phyloP scores from a whole-genome alignment of 1,140 invertebrate genomes.

The Drosophila nasuta region DNA sequence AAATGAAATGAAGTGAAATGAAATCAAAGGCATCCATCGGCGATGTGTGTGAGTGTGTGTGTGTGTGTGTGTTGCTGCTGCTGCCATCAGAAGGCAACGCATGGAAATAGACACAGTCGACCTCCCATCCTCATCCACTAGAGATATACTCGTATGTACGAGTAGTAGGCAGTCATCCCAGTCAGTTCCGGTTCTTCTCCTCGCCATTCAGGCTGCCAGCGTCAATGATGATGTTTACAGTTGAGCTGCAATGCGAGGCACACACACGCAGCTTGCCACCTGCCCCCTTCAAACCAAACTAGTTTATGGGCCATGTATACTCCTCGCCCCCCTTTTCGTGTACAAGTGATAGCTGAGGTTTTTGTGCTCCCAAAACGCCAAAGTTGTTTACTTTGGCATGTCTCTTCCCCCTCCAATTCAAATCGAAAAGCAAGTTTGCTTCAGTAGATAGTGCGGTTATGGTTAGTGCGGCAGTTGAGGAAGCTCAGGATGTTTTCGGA shows the following conservation, averaged over 20 bases:
- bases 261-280: slow-evolving; percentile 15
- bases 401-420: slow-evolving; percentile 3
- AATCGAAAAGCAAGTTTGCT: slow-evolving; percentile 59
- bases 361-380: slow-evolving; percentile 24
- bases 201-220: slow-evolving; percentile 19
- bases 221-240: slow-evolving; percentile 74
- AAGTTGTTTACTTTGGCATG: slow-evolving; percentile 46
- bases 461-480: slow-evolving; percentile 39
- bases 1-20: slow-evolving; percentile 82
- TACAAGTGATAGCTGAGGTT: slow-evolving; percentile 33
- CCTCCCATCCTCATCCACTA: not conserved
- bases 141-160: not conserved
- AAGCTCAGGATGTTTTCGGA: slow-evolving; percentile 10
- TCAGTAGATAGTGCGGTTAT: slow-evolving; percentile 44
- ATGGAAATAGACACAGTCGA: slow-evolving; percentile 49
- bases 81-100: slow-evolving; percentile 62
- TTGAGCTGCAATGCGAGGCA: slow-evolving; percentile 62
- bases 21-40: slow-evolving; percentile 77
- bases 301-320: slow-evolving; percentile 32
- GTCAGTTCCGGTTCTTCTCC: slow-evolving; percentile 30
- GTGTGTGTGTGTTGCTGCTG: too few relatives aligned
- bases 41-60: slow-evolving; percentile 8
- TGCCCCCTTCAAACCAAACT: slow-evolving; percentile 23
- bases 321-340: not conserved
- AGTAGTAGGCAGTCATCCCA: slow-evolving; percentile 17